Evolutionary conservation across 1,140 invertebrate genomes (phyloP).

Genomic region (Philopotamus ludificatus): DNA sequence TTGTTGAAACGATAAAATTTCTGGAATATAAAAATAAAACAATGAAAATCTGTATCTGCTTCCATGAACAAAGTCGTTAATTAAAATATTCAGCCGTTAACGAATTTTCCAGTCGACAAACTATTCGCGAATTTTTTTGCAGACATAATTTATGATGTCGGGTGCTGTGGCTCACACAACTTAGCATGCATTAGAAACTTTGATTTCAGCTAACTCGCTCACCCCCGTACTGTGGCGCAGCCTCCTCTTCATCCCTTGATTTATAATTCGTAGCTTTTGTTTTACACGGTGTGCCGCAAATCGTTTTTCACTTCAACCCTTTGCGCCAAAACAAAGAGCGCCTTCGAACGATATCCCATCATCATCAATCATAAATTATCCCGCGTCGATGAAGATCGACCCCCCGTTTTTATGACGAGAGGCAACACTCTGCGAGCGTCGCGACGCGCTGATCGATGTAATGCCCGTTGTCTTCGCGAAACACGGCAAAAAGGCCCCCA

Average conservation of each 20-base stretch:
- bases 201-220: too few species aligned
- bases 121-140: too few species aligned
- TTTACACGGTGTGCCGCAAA: constrained; percentile 30
- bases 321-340: constrained; percentile 22
- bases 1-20: too few species aligned
- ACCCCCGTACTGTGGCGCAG: too few species aligned
- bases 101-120: too few species aligned
- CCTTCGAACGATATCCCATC: constrained; percentile 26
- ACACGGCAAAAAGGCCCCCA: not conserved
- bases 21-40: too few species aligned
- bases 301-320: constrained; percentile 28
- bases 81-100: too few species aligned
- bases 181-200: too few species aligned
- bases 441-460: constrained; percentile 5
- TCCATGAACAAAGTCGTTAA: too few species aligned
- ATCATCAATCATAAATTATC: constrained; percentile 38
- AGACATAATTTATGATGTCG: too few species aligned
- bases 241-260: constrained; percentile 23
- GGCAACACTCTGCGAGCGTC: constrained; percentile 1
- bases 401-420: constrained; percentile 15
- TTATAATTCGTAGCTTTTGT: constrained; percentile 32
- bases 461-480: not conserved
- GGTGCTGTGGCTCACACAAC: too few species aligned
- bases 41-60: too few species aligned
- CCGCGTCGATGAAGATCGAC: constrained; percentile 29